phyloP scores from a whole-genome alignment of 2,113 vertebrate species.

The Choloepus hoffmanni region DNA sequence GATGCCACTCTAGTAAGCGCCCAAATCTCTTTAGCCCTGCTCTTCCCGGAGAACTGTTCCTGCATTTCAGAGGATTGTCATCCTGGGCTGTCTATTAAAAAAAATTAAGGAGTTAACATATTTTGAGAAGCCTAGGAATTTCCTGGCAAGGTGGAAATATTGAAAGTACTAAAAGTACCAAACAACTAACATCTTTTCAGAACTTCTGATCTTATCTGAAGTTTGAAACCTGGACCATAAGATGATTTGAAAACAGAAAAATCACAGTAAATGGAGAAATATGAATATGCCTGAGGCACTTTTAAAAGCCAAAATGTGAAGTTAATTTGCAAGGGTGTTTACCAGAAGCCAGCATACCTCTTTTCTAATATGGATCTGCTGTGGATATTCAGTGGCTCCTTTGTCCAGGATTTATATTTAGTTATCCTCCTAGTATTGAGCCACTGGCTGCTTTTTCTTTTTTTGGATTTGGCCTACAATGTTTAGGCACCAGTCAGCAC shows the following conservation, averaged over 20 bases:
- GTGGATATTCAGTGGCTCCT: not conserved
- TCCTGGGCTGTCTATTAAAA: not conserved
- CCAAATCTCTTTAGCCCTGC: not conserved
- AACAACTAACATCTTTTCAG: not conserved
- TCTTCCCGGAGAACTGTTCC: slow-evolving; percentile 7
- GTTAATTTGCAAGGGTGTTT: not conserved
- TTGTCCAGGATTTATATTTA: not conserved
- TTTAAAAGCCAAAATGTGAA: not conserved
- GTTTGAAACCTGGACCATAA: slow-evolving; percentile 6
- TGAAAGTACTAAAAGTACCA: not conserved
- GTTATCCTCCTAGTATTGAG: not conserved
- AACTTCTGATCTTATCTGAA: slow-evolving; percentile 22
- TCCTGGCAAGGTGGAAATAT: not conserved
- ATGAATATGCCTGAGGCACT: not conserved
- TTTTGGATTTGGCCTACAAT: slow-evolving; percentile 61
- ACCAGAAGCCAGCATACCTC: not conserved
- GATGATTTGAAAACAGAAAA: slow-evolving; percentile 18
- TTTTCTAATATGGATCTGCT: not conserved
- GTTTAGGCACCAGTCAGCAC: slow-evolving; percentile 66
- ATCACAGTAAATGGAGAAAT: not conserved
- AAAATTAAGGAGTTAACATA: not conserved
- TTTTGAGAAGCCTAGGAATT: not conserved
- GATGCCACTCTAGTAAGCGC: not conserved
- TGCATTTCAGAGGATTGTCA: not conserved
- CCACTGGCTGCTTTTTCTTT: slow-evolving; percentile 18